Evolutionary conservation across 2,888 invertebrate genomes (phyloP), one percentile per base, ranked within the genome.

Genomic region (Actias luna): DNA sequence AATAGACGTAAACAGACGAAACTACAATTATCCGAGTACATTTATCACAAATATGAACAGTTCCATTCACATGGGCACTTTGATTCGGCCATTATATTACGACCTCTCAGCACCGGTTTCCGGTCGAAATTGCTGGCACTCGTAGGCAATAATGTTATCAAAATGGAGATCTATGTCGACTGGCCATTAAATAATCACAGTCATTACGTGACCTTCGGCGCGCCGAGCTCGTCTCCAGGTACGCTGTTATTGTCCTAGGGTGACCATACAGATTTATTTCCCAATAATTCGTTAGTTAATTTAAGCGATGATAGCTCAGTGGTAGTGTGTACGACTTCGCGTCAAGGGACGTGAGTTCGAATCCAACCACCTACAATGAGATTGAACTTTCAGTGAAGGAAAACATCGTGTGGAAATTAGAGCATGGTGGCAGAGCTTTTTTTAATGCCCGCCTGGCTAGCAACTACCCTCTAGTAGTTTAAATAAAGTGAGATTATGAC

Each of bases 201-300:
- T 79, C 76, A 87, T 88, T 84, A 87, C 65, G 74, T 72, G 87
- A 73, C 87, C 87, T 87, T 85, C 82, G 66, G 63, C 68, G 70
- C 42, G 57, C 67, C 62, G 68, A 64, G 64, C 68, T 65, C 73
- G 63, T 77, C 76, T 76, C 68, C 73, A 75, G 73, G 72, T 75
- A 69, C 67, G 59, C 63, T 64, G 57, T 62, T 62, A 64, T 62
- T 61, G 62, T 59, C 59, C 58, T 69, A 63, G 39, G 59, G 59
- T 63, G 59, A 22, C 63, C 27, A 59, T 5, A 25, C 12, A 18
- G 31, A 39, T 36, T 8, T 22, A 5, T 59, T 14, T 12, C 42
- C 12, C n/a, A n/a, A n/a, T n/a, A n/a, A n/a, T n/a, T n/a, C n/a
- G n/a, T 39, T 39, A 31, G 39, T 18, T n/a, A 18, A n/a, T 36